These are phyloP conservation scores for Hydractinia echinata DNA, from an alignment of 30 jellyfish, hydroid and myxozoan genomes.

Conservation along the genomic window DNA sequence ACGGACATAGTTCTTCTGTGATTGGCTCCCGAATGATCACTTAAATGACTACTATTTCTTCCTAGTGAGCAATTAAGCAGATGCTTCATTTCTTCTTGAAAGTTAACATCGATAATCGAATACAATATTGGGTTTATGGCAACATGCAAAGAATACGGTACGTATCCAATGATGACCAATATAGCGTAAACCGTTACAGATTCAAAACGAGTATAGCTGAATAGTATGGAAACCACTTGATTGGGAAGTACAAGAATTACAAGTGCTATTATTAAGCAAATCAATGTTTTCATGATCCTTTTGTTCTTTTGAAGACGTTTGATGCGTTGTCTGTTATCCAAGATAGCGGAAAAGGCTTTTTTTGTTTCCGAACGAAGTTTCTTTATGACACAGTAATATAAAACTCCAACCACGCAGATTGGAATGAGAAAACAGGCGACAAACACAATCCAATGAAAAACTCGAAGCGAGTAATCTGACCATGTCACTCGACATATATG, in stretches of 20 bases:
- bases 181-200: neutral
- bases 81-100: neutral
- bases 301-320: neutral
- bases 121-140: neutral
- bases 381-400: neutral
- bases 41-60: no score
- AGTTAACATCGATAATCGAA: neutral
- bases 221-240: neutral
- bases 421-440: constrained; percentile 11
- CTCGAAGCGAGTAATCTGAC: neutral
- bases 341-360: neutral
- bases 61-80: neutral
- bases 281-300: constrained; percentile 11
- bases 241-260: constrained; percentile 6
- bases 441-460: neutral
- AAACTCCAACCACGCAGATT: neutral
- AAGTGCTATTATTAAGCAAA: neutral
- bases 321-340: neutral
- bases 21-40: no score
- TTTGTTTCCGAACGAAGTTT: neutral
- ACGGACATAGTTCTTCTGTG: no score
- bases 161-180: neutral
- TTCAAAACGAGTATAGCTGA: neutral
- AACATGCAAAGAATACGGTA: constrained; percentile 7
- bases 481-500: neutral